Base-by-base conservation (phyloP, 2,888 invertebrate genomes). In the Cylindroiulus punctatus region DNA sequence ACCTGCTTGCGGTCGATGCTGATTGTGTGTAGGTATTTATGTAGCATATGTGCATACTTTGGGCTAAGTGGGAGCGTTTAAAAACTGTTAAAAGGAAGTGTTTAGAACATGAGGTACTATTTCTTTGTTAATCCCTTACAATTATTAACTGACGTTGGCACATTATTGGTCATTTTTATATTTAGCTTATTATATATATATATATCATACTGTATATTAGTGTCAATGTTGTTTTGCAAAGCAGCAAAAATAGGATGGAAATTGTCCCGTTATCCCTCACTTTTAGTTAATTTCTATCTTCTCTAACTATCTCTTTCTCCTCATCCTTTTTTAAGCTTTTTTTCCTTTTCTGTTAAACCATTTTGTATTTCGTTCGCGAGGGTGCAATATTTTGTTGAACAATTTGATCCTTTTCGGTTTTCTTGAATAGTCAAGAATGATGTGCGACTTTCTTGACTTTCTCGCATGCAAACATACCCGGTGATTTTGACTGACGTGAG, bases 91-190 rank as follows among this genome's bases (percentile, higher is more conserved):
- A 57, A 57, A 57, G 57, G 19, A 57, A 5, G 22, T 57, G 22
- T 57, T 57, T 57, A 57, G n/a, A 57, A 57, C n/a, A 57, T 57
- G 22, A 57, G 57, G 57, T 57, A 57, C 57, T 57, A 57, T 57
- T 52, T 57, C 57, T 57, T 57, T 57, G 57, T 57, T 57, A 57
- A 57, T 57, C 57, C 57, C 57, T 57, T 57, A 57, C 22, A 57
- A 57, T 57, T 57, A n/a, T 57, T 57, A 22, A 57, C 57, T 57
- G 57, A 57, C n/a, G 57, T 57, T 57, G 57, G 57, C 57, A n/a
- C 57, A 57, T 57, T 57, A 57, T 57, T 57, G 57, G 57, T 57
- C 57, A 57, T 57, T 57, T 57, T 57, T 57, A 57, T 57, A 57
- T 57, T 57, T 57, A 57, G 57, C 57, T 57, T 22, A 22, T 22